These are phyloP conservation scores for Heterodera carotae DNA, from an alignment of 1,140 invertebrate species.

Conservation along the genomic window DNA sequence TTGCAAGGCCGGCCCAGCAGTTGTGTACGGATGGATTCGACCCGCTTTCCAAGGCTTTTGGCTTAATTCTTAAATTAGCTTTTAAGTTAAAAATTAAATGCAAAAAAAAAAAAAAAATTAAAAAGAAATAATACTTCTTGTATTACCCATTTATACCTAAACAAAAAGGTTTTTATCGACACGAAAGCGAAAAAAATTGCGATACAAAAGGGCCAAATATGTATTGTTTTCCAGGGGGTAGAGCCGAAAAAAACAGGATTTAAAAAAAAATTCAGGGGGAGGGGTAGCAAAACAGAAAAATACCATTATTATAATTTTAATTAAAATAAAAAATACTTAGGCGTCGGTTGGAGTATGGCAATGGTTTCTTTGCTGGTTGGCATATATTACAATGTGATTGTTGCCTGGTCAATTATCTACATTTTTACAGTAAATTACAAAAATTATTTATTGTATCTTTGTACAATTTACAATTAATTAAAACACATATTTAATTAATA, in stretches of 20 bases:
- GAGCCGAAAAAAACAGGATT: too few relatives aligned
- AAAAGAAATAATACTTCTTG: too few relatives aligned
- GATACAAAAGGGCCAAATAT: too few relatives aligned
- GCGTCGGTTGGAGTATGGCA: conserved; percentile 49
- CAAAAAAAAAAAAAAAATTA: too few relatives aligned
- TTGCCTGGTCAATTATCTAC: conserved; percentile 42
- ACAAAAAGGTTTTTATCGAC: too few relatives aligned
- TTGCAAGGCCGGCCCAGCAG: conserved; percentile 37
- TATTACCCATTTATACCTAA: too few relatives aligned
- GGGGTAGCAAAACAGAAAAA: too few relatives aligned
- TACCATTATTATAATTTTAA: too few relatives aligned
- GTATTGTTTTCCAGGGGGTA: too few relatives aligned
- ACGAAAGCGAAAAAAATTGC: too few relatives aligned
- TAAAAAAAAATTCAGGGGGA: too few relatives aligned
- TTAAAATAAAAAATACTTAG: not conserved
- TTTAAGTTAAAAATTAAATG: not conserved
- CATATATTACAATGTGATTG: conserved; percentile 56
- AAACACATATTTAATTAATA: too few relatives aligned
- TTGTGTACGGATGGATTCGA: conserved; percentile 45
- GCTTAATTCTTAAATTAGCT: not conserved
- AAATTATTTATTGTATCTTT: not conserved
- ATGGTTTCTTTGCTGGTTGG: conserved; percentile 44
- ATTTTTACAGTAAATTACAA: conserved; percentile 30
- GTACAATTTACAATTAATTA: not conserved
- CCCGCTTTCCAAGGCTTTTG: conserved; percentile 38